Percentiles rank a stretch among this genome's conserved stretches.
These are phyloP conservation scores for Rhadina sibilatrix DNA, from an alignment of 2,113 vertebrate species.

Conservation along the genomic window DNA sequence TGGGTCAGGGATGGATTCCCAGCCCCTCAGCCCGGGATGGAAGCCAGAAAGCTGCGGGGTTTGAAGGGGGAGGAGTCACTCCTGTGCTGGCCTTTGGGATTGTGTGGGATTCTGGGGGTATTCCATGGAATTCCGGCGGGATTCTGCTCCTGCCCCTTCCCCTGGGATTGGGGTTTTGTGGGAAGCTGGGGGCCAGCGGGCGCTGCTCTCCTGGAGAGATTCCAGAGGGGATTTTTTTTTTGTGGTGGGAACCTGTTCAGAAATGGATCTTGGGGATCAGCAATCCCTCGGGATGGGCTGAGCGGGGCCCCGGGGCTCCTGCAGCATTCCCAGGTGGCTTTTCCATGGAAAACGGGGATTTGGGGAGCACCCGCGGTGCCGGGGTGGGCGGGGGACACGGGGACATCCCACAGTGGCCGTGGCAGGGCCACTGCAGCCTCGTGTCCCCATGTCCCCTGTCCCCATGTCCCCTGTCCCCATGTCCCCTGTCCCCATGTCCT, in stretches of 20 bases:
- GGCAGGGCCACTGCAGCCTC: background rate
- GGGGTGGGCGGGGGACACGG: background rate
- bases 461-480: no score
- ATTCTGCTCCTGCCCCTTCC: no score
- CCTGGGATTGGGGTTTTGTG: no score
- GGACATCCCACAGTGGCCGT: rapidly evolving
- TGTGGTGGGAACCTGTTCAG: background rate
- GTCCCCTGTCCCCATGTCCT: no score
- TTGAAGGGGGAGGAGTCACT: background rate
- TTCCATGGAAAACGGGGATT: background rate
- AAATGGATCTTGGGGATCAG: rapidly evolving
- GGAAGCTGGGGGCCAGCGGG: background rate
- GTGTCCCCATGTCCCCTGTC: background rate
- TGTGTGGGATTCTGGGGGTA: background rate
- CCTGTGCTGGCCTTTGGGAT: background rate
- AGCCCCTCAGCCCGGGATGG: background rate
- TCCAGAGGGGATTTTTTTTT: no score
- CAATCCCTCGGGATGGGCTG: rapidly evolving
- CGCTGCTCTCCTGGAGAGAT: no score
- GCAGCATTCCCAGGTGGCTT: background rate
- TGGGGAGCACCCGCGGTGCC: rapidly evolving
- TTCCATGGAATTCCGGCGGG: background rate
- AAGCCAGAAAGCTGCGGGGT: background rate
- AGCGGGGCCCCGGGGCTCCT: background rate
- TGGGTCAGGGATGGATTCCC: background rate